Base-by-base conservation (phyloP, 1,140 invertebrate species). In the Drosophila nebulosa region DNA sequence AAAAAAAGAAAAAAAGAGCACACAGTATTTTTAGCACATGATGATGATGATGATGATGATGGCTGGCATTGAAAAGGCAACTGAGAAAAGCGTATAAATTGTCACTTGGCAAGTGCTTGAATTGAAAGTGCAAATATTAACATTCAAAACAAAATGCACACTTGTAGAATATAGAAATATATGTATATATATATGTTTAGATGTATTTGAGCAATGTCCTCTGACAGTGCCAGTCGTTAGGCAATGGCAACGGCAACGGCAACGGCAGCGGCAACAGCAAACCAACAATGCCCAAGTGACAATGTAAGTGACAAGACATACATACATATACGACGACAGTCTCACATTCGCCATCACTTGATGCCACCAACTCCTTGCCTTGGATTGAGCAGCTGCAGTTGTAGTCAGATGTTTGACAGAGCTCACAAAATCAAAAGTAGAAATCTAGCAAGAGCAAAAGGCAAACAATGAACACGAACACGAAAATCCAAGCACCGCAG, bases 81-180 rank as follows among this genome's bases (percentile, higher is more conserved):
- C 76, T 46, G 39, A 46, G 39, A 61, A 80, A 74, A 77, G 73
- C 70, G 81, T 73, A 80, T 85, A 85, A 85, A 85, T 86, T 86
- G 83, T 86, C 83, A 88, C 78, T 88, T 86, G 81, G 74, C 74
- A 74, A 71, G 71, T 81, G 78, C 74, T 88, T 73, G 66, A 88
- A 88, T 88, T 79, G 74, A 75, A 76, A 73, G 84, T 79, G 83
- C 83, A 88, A 88, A 88, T 88, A 88, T 88, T 79, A 88, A 76
- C 83, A 88, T 88, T 88, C 83, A 83, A 88, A 88, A 88, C 83
- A 88, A 88, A 66, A 72, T 79, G 66, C 58, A 68, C 78, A 86
- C 83, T 85, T 86, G 78, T 78, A 64, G 81, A 77, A 80, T 77
- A 74, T 55, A 30, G 16, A 53, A 16, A 27, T 53, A 27, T 26